Conservation (phyloP, 2,113 vertebrate genomes). For the Crotalus viridis region DNA sequence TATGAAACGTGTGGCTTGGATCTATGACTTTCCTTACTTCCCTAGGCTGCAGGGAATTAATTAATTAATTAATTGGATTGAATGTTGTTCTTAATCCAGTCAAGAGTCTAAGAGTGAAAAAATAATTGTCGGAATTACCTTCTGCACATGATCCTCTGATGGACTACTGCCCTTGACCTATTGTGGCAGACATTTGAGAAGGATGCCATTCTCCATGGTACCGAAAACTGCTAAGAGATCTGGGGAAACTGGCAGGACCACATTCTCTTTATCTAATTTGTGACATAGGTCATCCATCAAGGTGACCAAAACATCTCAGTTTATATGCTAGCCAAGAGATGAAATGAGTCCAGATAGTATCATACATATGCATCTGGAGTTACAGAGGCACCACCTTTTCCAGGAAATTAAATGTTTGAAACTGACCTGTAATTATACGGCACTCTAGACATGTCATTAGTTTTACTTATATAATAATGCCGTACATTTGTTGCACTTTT, state of each 20-base stretch:
- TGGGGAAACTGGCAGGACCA: not conserved
- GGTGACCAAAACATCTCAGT: not conserved
- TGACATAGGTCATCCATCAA: not conserved
- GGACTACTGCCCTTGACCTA: not conserved
- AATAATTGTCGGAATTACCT: not conserved
- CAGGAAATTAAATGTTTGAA: not conserved
- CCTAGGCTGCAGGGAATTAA: not conserved
- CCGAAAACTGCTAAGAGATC: not conserved
- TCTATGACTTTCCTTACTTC: not conserved
- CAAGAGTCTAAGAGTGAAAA: not conserved
- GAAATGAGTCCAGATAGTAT: not conserved
- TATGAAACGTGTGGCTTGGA: not conserved
- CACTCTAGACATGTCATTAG: not conserved
- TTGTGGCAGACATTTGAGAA: not conserved
- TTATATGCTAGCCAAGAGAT: not conserved
- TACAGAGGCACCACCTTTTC: not conserved
- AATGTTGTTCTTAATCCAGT: not conserved
- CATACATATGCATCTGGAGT: not conserved
- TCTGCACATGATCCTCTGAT: not conserved
- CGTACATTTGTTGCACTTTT: not conserved
- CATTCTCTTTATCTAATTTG: not conserved
- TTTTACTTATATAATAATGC: not conserved
- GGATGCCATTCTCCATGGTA: not conserved
- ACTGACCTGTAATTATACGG: not conserved
- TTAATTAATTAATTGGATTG: not conserved